phyloP scores from a whole-genome alignment of 2,797 vertebrate species.

The Columba guinea region DNA sequence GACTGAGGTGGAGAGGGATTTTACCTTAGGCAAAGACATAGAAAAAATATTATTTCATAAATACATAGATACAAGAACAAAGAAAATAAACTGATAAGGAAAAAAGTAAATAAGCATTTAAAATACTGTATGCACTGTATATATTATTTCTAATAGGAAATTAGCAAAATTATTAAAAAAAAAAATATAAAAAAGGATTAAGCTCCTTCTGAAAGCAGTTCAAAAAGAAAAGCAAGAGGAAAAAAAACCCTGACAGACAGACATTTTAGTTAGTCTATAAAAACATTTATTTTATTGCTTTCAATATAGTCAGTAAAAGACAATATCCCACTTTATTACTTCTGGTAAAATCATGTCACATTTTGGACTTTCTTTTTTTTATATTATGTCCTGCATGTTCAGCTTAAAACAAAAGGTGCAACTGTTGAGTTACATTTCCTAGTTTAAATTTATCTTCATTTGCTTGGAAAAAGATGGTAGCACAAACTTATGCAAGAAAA shows the following conservation, averaged over 20 bases:
- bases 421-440: not conserved
- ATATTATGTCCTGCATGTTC: not conserved
- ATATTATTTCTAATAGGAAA: not conserved
- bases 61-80: not conserved
- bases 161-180: not conserved
- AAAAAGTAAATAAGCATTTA: not conserved
- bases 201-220: not conserved
- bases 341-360: not conserved
- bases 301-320: not conserved
- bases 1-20: not conserved
- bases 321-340: not conserved
- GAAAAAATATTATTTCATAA: not conserved
- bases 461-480: not conserved
- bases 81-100: not conserved
- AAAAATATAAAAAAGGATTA: not conserved
- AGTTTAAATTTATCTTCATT: not conserved
- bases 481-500: not conserved
- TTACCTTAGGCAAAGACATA: not conserved
- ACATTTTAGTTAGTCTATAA: not conserved
- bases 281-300: not conserved
- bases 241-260: rapidly evolving
- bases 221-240: not conserved
- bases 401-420: not conserved
- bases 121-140: not conserved
- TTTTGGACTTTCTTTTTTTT: not conserved